These are phyloP conservation scores for Gerris buenoi DNA, from an alignment of 1,140 invertebrate species.

Conservation along the genomic window DNA sequence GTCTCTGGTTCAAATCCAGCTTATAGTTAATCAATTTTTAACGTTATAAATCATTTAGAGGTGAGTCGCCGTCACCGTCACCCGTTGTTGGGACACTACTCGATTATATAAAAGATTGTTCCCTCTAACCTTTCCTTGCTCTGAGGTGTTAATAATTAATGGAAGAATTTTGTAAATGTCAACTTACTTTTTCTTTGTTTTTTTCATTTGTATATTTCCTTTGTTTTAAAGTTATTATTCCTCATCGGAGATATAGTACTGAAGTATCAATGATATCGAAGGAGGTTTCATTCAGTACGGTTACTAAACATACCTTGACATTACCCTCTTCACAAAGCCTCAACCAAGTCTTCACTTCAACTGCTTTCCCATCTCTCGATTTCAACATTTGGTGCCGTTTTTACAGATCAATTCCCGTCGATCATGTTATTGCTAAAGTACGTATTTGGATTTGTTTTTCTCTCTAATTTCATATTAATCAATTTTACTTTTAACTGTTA, in stretches of 20 bases:
- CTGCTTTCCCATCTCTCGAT: background rate
- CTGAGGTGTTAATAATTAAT: too few species aligned
- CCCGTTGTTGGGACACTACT: too few species aligned
- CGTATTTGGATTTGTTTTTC: background rate
- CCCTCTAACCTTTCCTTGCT: too few species aligned
- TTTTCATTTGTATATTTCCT: background rate
- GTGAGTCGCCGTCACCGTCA: too few species aligned
- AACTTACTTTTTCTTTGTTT: too few species aligned
- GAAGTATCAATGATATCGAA: background rate
- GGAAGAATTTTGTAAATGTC: too few species aligned
- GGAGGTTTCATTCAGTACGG: background rate
- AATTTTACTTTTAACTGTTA: background rate
- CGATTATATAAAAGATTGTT: too few species aligned
- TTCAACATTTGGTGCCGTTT: conserved; percentile 4
- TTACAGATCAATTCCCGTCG: background rate
- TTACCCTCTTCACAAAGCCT: background rate
- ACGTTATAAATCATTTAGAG: too few species aligned
- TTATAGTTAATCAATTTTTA: too few species aligned
- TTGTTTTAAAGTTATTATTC: background rate
- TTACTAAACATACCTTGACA: background rate
- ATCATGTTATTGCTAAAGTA: conserved; percentile 3
- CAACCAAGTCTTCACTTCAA: background rate
- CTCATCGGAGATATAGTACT: background rate
- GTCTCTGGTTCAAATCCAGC: too few species aligned
- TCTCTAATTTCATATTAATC: background rate